Evolutionary conservation across 1,140 invertebrate species (phyloP), one percentile per base, ranked within the genome.

Genomic region (Matsumurasca onukii): DNA sequence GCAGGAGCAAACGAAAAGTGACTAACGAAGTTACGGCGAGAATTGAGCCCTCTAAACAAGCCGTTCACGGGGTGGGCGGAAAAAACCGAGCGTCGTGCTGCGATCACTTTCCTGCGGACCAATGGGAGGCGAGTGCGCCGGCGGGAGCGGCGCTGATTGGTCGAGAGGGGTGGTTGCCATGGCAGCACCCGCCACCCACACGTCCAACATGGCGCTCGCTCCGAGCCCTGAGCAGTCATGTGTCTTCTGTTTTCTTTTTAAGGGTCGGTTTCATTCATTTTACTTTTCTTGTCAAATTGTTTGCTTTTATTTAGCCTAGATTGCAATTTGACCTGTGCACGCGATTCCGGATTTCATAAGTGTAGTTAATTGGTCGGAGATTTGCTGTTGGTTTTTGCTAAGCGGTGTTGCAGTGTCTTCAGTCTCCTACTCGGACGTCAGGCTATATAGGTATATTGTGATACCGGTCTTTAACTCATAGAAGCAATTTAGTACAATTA

Each of bases 21-120:
- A 75, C 73, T 75, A 75, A 75, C 72, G 71, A 72, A 73, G 71
- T 75, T 75, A 75, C 64, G 66, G 63, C 31, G 63, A 69, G 70
- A 71, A 71, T 73, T 73, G 70, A 69, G 69, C 69, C 67, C 70
- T 68, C 70, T 69, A 71, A 68, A 68, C 67, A 68, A 68, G 65
- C 70, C 67, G 29, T 45, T 61, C 62, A 12, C 20, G 70, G 52
- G 70, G 27, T 55, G 66, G 66, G 57, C 64, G 67, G 55, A 57
- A 65, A 65, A 64, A 66, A 69, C 66, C 67, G 48, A 64, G 48
- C 64, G 64, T 31, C 62, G 45, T 25, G 0, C 34, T n/a, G 20
- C 70, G 31, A 64, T 66, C 63, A 55, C 17, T 49, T 61, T 24
- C 62, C 24, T 55, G 22, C 34, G 25, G 27, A 31, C 66, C 59